A percentile compares a stretch with the other conserved stretches of the same genome.
These are phyloP conservation scores for Dreissena polymorpha DNA, from an alignment of 1,140 invertebrate species.

Conservation along the genomic window DNA sequence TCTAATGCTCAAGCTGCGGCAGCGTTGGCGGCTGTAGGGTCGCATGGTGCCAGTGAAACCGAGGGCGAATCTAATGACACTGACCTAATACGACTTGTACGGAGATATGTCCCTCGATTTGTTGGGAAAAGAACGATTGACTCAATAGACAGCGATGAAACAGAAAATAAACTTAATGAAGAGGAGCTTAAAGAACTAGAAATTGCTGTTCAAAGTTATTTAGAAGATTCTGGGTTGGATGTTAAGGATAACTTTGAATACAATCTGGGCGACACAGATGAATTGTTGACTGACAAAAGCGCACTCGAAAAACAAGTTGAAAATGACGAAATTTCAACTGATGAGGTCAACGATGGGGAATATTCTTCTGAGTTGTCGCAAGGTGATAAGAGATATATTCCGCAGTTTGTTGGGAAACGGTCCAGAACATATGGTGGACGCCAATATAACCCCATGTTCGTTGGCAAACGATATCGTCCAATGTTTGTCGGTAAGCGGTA, in stretches of 20 bases:
- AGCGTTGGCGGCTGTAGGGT: conserved; percentile 16
- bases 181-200: neutral
- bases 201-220: neutral
- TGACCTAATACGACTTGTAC: conserved; percentile 39
- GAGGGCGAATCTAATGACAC: neutral
- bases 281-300: neutral
- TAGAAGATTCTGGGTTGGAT: conserved; percentile 24
- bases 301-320: neutral
- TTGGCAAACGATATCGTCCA: conserved; percentile 43
- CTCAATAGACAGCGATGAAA: conserved; percentile 14
- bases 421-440: conserved; percentile 13
- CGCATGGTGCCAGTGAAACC: neutral
- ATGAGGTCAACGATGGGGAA: conserved; percentile 9
- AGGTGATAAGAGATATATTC: conserved; percentile 31
- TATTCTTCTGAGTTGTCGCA: conserved; percentile 5
- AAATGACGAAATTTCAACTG: neutral
- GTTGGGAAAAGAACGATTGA: conserved; percentile 43
- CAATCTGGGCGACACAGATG: neutral
- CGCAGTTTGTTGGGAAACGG: conserved; percentile 16
- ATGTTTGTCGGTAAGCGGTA: conserved; percentile 48
- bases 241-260: conserved; percentile 3
- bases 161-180: neutral
- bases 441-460: conserved; percentile 13
- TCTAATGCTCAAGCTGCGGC: conserved; percentile 41
- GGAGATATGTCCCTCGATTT: conserved; percentile 50